phyloP scores from a whole-genome alignment of 2,797 vertebrate genomes.

The Basileuterus tristriatus region DNA sequence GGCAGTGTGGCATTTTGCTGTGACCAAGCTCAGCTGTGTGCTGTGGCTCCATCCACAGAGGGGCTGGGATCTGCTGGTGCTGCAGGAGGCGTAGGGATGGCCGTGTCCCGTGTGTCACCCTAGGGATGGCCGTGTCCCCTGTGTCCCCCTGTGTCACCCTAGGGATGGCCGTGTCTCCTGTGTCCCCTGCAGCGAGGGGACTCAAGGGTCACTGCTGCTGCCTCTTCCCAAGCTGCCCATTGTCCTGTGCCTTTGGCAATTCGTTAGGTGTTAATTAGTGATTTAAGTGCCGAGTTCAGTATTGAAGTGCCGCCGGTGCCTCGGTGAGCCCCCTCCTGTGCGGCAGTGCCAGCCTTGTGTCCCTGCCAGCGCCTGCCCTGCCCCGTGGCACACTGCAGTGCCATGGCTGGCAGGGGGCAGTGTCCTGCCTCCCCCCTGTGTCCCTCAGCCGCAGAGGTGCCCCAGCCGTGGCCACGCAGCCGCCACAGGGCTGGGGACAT shows the following conservation, averaged over 20 bases:
- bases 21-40: neutral
- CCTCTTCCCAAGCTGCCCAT: neutral
- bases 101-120: fast-evolving
- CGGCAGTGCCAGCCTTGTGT: neutral
- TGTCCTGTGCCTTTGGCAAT: neutral
- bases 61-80: fast-evolving
- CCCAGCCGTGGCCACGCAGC: neutral
- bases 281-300: neutral
- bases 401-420: fast-evolving
- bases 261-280: too few species aligned
- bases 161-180: neutral
- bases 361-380: fast-evolving
- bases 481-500: fast-evolving
- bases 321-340: too few species aligned
- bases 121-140: fast-evolving
- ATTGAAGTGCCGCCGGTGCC: neutral
- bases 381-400: fast-evolving
- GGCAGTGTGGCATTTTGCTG: neutral
- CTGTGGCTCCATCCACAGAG: fast-evolving
- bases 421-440: too few species aligned
- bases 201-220: fast-evolving
- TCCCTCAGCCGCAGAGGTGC: fast-evolving
- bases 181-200: neutral
- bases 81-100: neutral
- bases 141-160: neutral